Conservation (phyloP, 2,797 vertebrate species). For the Ficedula albicollis region DNA sequence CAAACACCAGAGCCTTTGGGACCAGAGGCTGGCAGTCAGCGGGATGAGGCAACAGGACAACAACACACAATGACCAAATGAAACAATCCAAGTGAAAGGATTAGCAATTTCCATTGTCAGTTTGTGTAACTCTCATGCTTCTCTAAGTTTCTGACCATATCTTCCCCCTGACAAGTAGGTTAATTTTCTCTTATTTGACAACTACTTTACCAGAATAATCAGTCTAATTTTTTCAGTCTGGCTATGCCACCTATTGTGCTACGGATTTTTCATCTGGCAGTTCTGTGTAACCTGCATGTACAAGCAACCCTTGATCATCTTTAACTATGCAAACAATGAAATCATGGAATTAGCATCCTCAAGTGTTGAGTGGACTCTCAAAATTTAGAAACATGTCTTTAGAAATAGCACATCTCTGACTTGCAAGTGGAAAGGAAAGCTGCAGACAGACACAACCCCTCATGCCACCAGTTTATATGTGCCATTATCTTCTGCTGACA, state of each 20-base stretch:
- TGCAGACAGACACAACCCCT: neutral
- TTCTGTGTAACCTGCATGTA: neutral
- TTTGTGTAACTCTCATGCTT: neutral
- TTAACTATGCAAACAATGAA: neutral
- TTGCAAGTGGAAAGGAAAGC: neutral
- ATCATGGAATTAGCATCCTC: neutral
- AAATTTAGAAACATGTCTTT: neutral
- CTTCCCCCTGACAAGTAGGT: neutral
- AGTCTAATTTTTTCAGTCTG: neutral
- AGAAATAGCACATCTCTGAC: neutral
- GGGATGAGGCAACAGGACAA: neutral
- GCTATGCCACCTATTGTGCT: rapidly evolving
- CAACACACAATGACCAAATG: rapidly evolving
- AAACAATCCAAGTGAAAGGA: neutral
- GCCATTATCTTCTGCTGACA: neutral
- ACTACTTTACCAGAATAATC: neutral
- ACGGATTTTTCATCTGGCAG: neutral
- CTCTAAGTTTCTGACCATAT: neutral
- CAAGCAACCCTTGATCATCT: neutral
- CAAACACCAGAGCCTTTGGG: neutral
- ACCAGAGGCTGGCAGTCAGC: neutral
- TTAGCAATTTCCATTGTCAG: neutral
- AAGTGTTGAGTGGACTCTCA: neutral
- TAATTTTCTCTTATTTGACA: neutral
- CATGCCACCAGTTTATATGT: neutral